A percentile compares a stretch with the other conserved stretches of the same genome.
Conservation (phyloP, 2,888 invertebrate genomes). For the Eupithecia centaureata region DNA sequence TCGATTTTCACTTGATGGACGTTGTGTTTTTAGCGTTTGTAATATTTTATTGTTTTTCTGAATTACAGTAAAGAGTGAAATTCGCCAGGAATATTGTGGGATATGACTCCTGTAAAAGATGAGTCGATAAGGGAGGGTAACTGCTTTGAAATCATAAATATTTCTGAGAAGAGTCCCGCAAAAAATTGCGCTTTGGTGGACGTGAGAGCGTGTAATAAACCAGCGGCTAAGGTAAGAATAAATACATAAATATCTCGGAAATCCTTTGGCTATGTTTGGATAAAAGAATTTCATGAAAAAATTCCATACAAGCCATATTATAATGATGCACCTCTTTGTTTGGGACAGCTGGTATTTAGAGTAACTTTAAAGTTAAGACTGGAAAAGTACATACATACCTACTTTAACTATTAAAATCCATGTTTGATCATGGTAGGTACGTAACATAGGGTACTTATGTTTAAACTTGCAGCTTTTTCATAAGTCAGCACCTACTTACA, state of each 20-base stretch:
- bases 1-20: constrained; percentile 54
- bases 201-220: constrained; percentile 88
- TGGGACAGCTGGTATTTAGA: too few relatives aligned
- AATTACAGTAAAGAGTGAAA: constrained; percentile 24
- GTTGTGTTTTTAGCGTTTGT: constrained; percentile 32
- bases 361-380: too few relatives aligned
- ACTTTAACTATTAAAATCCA: neutral
- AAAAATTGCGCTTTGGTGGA: constrained; percentile 83
- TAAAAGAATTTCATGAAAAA: neutral
- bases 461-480: constrained; percentile 1
- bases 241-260: neutral
- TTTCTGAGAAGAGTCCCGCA: constrained; percentile 77
- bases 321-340: neutral
- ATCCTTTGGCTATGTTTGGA: neutral
- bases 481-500: too few relatives aligned
- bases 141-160: constrained; percentile 77
- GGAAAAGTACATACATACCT: neutral
- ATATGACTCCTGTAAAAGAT: constrained; percentile 83
- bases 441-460: neutral
- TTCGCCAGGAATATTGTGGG: constrained; percentile 48
- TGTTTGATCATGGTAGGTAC: neutral
- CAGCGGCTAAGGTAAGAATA: constrained; percentile 85
- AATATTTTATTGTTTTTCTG: constrained; percentile 31
- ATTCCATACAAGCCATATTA: neutral
- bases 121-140: constrained; percentile 76